A percentile compares a stretch with the other conserved stretches of the same genome.
These are phyloP conservation scores for Dicentrarchus labrax DNA, from an alignment of 2,113 vertebrate genomes.

Conservation along the genomic window DNA sequence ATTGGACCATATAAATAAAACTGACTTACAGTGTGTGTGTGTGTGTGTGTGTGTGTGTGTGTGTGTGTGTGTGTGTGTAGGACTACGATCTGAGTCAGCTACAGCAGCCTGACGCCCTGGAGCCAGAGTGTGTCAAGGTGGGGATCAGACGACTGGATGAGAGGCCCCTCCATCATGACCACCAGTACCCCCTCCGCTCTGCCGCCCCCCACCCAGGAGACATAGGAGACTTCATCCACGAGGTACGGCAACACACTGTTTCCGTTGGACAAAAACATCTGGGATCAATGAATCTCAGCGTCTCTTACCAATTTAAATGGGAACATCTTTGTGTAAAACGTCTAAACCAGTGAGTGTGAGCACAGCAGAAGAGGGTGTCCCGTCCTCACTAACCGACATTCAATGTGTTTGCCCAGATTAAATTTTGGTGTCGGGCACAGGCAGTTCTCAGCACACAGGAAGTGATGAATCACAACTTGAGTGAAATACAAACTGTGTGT, in stretches of 20 bases:
- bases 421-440: background rate
- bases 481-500: conserved; percentile 46
- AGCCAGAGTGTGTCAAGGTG: conserved; percentile 94
- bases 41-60: conserved; percentile 14
- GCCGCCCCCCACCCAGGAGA: conserved; percentile 97
- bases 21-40: background rate
- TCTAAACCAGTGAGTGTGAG: conserved; percentile 8
- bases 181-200: conserved; percentile 95
- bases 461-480: conserved; percentile 43
- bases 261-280: background rate
- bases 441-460: conserved; percentile 33
- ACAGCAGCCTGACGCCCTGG: conserved; percentile 96
- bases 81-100: conserved; percentile 99
- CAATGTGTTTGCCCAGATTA: conserved; percentile 15
- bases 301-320: background rate
- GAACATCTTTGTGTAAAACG: background rate
- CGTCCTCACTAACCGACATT: conserved; percentile 8
- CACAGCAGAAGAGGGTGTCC: conserved; percentile 5
- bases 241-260: conserved; percentile 82
- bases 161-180: conserved; percentile 94
- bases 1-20: background rate
- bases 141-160: conserved; percentile 95
- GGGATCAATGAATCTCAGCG: background rate
- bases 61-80: conserved; percentile 75
- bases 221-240: conserved; percentile 98